These are phyloP conservation scores for Aselliscus stoliczkanus DNA, from an alignment of 2,797 vertebrate species.

Conservation along the genomic window DNA sequence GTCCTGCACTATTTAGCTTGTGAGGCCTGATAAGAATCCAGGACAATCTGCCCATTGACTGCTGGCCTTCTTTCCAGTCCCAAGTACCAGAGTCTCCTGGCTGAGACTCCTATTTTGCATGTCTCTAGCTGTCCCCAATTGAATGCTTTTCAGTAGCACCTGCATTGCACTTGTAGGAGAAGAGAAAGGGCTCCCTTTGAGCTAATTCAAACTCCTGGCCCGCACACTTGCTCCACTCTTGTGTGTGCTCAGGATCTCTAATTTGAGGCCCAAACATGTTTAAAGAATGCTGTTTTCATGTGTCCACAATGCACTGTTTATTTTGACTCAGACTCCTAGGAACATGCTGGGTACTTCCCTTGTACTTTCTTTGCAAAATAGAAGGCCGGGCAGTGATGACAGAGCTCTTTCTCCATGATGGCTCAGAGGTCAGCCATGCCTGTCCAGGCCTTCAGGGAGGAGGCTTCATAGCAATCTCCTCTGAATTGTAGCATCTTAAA, in stretches of 20 bases:
- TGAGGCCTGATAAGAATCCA: conserved; percentile 57
- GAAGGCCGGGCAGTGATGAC: neutral
- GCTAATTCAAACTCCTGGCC: conserved; percentile 47
- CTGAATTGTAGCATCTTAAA: neutral
- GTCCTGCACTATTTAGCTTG: conserved; percentile 56
- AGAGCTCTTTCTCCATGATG: neutral
- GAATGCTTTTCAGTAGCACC: conserved; percentile 62
- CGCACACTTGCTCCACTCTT: conserved; percentile 49
- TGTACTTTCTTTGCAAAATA: neutral
- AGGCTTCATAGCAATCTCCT: neutral
- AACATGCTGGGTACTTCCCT: conserved; percentile 30
- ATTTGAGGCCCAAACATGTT: conserved; percentile 61
- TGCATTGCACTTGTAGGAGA: conserved; percentile 45
- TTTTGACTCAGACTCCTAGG: conserved; percentile 29
- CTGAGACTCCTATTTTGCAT: conserved; percentile 59
- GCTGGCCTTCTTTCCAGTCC: conserved; percentile 61
- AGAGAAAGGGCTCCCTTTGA: conserved; percentile 58
- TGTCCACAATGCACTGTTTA: conserved; percentile 58
- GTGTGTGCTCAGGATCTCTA: conserved; percentile 33
- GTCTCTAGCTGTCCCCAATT: conserved; percentile 58
- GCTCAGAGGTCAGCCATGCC: neutral
- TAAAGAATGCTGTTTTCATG: conserved; percentile 68
- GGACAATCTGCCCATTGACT: conserved; percentile 72
- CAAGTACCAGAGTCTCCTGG: conserved; percentile 58
- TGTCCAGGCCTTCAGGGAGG: neutral